Percentiles rank a stretch among this genome's conserved stretches.
Evolutionary conservation across 2,797 vertebrate genomes (phyloP).

Genomic region (Phaenicophaeus curvirostris): DNA sequence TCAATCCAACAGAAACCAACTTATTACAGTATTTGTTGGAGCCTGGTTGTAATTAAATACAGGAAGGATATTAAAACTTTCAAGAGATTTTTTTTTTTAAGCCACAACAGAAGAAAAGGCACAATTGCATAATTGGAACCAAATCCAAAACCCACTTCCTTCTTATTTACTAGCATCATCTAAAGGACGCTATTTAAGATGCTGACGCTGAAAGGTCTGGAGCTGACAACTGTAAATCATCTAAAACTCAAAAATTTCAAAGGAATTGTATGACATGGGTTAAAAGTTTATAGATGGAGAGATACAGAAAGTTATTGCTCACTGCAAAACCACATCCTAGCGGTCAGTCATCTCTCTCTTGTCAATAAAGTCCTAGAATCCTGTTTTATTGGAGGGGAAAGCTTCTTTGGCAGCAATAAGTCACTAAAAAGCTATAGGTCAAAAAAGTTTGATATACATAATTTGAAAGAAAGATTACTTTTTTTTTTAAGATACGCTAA

Average conservation of each 20-base stretch:
- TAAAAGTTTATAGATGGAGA: slow-evolving; percentile 76
- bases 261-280: slow-evolving; percentile 65
- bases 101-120: slow-evolving; percentile 82
- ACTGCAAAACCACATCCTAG: slow-evolving; percentile 67
- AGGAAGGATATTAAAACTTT: slow-evolving; percentile 84
- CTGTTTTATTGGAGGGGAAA: slow-evolving; percentile 38
- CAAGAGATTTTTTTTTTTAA: slow-evolving; percentile 77
- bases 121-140: slow-evolving; percentile 82
- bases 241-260: slow-evolving; percentile 67
- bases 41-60: slow-evolving; percentile 79
- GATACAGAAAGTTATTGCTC: slow-evolving; percentile 59
- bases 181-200: slow-evolving; percentile 78
- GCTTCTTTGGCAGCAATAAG: slow-evolving; percentile 20
- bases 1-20: slow-evolving; percentile 54
- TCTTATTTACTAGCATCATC: slow-evolving; percentile 80
- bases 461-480: not conserved
- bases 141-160: slow-evolving; percentile 84
- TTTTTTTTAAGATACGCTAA: slow-evolving; percentile 20
- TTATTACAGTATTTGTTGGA: slow-evolving; percentile 62
- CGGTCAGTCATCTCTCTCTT: not conserved
- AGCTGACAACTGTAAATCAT: slow-evolving; percentile 74
- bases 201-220: slow-evolving; percentile 72
- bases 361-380: slow-evolving; percentile 8
- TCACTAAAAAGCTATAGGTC: slow-evolving; percentile 20
- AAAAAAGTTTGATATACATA: slow-evolving; percentile 20